phyloP scores from a whole-genome alignment of 23 tunicate species.

The Trididemnum nubilum region DNA sequence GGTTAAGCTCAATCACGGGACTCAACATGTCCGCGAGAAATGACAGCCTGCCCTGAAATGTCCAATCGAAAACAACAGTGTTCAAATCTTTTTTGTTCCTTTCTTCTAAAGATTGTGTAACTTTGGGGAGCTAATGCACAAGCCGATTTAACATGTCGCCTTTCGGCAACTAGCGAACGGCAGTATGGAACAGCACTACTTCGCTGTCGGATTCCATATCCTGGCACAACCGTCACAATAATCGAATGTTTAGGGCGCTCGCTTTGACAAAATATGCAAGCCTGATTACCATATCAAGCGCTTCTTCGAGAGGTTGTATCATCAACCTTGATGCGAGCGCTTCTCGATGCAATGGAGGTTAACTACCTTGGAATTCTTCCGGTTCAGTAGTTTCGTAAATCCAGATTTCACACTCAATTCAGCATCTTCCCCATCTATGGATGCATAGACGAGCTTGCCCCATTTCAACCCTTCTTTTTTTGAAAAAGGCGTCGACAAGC shows the following conservation, averaged over 20 bases:
- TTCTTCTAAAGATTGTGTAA: too few species aligned
- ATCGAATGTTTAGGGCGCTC: too few species aligned
- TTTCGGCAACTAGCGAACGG: too few species aligned
- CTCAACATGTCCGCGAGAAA: slow-evolving; percentile 24
- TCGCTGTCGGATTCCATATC: background rate
- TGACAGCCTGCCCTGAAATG: slow-evolving; percentile 35
- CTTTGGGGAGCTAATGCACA: slow-evolving; percentile 39
- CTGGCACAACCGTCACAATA: slow-evolving; percentile 28
- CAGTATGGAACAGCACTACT: too few species aligned
- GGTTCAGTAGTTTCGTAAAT: slow-evolving; percentile 37
- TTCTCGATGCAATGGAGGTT: slow-evolving; percentile 43
- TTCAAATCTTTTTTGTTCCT: slow-evolving; percentile 36
- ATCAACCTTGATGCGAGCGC: slow-evolving; percentile 42
- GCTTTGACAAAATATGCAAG: slow-evolving; percentile 48
- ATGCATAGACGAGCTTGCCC: slow-evolving; percentile 32
- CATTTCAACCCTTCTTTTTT: slow-evolving; percentile 40
- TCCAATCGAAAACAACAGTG: slow-evolving; percentile 42
- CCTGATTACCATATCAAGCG: slow-evolving; percentile 45
- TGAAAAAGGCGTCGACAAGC: slow-evolving; percentile 46
- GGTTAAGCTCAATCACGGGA: slow-evolving; percentile 26
- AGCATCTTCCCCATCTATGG: slow-evolving; percentile 45
- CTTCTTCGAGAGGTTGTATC: slow-evolving; percentile 45
- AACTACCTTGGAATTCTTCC: slow-evolving; percentile 39
- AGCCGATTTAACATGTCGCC: too few species aligned
- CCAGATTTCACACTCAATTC: slow-evolving; percentile 50